Conservation (phyloP, 2,113 vertebrate genomes). For the Callipepla californica region DNA sequence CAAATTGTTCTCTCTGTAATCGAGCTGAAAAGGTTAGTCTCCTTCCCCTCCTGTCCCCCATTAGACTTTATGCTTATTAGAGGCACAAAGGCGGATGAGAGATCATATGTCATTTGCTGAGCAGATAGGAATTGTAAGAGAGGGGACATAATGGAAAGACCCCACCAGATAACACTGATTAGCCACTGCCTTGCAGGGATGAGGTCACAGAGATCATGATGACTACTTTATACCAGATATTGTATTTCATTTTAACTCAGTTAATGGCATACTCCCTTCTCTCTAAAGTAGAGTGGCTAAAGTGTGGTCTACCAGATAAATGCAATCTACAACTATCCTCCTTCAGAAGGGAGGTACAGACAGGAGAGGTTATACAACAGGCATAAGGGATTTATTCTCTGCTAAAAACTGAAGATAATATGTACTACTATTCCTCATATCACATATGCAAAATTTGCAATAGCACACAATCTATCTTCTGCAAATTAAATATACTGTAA, state of each 20-base stretch:
- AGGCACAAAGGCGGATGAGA: slow-evolving; percentile 6
- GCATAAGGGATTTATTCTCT: background rate
- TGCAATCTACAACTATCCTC: background rate
- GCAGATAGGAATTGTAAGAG: background rate
- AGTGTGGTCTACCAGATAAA: slow-evolving; percentile 17
- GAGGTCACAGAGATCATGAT: background rate
- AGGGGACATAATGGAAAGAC: slow-evolving; percentile 5
- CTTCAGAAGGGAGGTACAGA: background rate
- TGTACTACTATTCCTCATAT: background rate
- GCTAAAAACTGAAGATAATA: background rate
- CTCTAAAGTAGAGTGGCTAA: background rate
- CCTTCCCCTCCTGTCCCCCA: background rate
- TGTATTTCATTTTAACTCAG: slow-evolving; percentile 50
- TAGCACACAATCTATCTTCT: background rate
- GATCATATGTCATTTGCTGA: slow-evolving; percentile 7
- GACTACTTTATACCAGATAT: slow-evolving; percentile 12
- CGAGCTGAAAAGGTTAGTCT: slow-evolving; percentile 57
- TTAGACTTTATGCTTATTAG: background rate
- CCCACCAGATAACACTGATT: slow-evolving; percentile 13
- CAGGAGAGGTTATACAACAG: background rate
- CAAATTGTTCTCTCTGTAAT: slow-evolving; percentile 67
- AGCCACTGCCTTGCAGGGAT: slow-evolving; percentile 29
- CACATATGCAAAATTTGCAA: background rate
- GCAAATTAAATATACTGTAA: background rate
- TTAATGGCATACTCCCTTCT: slow-evolving; percentile 8